Evolutionary conservation across 2,113 vertebrate genomes (phyloP).

Genomic region (Ailuropoda melanoleuca): DNA sequence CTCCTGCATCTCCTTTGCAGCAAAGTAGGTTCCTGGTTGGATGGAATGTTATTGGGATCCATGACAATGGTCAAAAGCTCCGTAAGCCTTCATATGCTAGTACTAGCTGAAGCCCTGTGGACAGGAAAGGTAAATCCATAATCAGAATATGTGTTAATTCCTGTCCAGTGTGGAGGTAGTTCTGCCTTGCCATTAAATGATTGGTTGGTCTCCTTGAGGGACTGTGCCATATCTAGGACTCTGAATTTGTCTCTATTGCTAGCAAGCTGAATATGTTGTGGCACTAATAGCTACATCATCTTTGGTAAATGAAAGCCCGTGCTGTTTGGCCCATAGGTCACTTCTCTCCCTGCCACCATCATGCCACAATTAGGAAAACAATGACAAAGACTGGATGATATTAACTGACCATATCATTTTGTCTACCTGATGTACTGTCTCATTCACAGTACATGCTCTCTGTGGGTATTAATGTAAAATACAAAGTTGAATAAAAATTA

Average conservation of each 20-base stretch:
- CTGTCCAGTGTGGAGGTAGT: neutral
- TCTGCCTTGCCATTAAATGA: neutral
- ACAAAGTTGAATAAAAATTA: neutral
- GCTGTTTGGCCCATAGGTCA: neutral
- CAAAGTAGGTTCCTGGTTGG: neutral
- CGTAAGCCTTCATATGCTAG: neutral
- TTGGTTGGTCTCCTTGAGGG: neutral
- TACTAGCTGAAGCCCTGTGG: neutral
- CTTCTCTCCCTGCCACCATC: neutral
- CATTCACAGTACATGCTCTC: neutral
- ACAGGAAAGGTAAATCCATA: neutral
- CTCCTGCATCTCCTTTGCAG: neutral
- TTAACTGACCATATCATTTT: neutral
- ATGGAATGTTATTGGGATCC: neutral
- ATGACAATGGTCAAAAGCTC: neutral
- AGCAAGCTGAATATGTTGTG: neutral
- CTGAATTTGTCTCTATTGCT: neutral
- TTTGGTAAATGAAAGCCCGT: neutral
- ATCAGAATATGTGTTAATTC: neutral
- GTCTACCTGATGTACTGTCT: neutral
- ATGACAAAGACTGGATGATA: neutral
- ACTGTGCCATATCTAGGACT: neutral
- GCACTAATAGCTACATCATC: neutral
- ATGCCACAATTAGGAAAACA: neutral
- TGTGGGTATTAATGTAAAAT: neutral